Evolutionary conservation across 2,888 invertebrate species (phyloP).

Genomic region (Augochlorella aurata): DNA sequence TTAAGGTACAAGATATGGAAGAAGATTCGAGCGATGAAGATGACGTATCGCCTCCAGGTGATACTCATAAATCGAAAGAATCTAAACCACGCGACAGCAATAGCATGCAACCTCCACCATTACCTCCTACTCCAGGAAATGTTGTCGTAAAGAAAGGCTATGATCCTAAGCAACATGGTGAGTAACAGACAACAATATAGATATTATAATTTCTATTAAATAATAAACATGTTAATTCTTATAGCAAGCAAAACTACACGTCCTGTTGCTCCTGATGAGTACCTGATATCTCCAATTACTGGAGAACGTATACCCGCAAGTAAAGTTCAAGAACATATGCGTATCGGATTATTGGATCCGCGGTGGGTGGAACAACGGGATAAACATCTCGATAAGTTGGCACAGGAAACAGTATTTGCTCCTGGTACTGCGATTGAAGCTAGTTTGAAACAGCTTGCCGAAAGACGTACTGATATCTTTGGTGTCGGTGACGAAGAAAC

Average conservation of each 20-base stretch:
- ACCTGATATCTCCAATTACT: slow-evolving; percentile 98
- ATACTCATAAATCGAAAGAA: slow-evolving; percentile 75
- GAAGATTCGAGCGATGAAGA: slow-evolving; percentile 91
- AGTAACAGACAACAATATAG: slow-evolving; percentile 15
- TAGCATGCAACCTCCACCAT: slow-evolving; percentile 85
- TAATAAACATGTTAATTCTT: slow-evolving; percentile 13
- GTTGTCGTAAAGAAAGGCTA: slow-evolving; percentile 97
- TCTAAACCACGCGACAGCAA: slow-evolving; percentile 80
- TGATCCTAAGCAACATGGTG: slow-evolving; percentile 92
- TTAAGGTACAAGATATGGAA: slow-evolving; percentile 93
- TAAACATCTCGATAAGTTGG: slow-evolving; percentile 94
- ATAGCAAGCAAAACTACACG: slow-evolving; percentile 77
- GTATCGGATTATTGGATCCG: slow-evolving; percentile 97
- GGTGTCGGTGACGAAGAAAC: slow-evolving; percentile 99
- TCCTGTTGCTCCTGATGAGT: slow-evolving; percentile 90
- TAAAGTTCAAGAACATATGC: slow-evolving; percentile 99
- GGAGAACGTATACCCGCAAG: slow-evolving; percentile 98
- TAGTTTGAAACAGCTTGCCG: slow-evolving; percentile 96
- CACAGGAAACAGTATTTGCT: slow-evolving; percentile 93
- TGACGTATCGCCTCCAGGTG: slow-evolving; percentile 78
- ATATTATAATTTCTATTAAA: neutral
- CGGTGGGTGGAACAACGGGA: slow-evolving; percentile 99
- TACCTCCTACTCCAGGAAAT: slow-evolving; percentile 95
- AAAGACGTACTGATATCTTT: slow-evolving; percentile 99
- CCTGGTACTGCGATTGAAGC: slow-evolving; percentile 95